These are phyloP conservation scores for Campoplex capitator DNA, from an alignment of 2,888 invertebrate species.

Conservation along the genomic window DNA sequence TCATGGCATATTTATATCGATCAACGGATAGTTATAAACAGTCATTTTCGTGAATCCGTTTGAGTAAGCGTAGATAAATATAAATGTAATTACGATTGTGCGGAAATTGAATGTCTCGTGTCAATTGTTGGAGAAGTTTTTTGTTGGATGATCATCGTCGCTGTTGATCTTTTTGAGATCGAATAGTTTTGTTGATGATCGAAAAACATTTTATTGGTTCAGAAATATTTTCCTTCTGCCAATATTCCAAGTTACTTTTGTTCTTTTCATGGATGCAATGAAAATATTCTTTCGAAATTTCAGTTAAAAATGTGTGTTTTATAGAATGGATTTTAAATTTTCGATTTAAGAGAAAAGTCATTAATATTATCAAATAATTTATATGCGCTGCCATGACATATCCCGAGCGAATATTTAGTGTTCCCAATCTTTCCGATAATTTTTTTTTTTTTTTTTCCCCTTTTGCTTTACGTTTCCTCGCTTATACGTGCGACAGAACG, in stretches of 20 bases:
- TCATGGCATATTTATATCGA: too few relatives aligned
- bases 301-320: neutral
- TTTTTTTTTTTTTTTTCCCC: slow-evolving; percentile 14
- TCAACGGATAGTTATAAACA: too few relatives aligned
- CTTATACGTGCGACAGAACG: slow-evolving; percentile 36
- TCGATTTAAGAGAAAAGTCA: neutral
- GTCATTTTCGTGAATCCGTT: neutral
- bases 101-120: neutral
- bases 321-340: neutral
- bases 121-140: neutral
- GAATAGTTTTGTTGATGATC: too few relatives aligned
- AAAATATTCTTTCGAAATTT: neutral
- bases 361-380: slow-evolving; percentile 3
- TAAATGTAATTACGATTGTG: neutral
- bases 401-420: slow-evolving; percentile 27
- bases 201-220: too few relatives aligned
- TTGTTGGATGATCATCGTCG: too few relatives aligned
- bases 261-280: neutral
- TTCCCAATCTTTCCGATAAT: slow-evolving; percentile 32
- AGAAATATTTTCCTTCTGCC: too few relatives aligned
- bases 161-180: too few relatives aligned
- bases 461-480: slow-evolving; percentile 17
- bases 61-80: neutral
- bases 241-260: neutral
- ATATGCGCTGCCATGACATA: slow-evolving; percentile 8